Conservation (phyloP, 1,140 invertebrate species). For the Tetramorium simillimum region DNA sequence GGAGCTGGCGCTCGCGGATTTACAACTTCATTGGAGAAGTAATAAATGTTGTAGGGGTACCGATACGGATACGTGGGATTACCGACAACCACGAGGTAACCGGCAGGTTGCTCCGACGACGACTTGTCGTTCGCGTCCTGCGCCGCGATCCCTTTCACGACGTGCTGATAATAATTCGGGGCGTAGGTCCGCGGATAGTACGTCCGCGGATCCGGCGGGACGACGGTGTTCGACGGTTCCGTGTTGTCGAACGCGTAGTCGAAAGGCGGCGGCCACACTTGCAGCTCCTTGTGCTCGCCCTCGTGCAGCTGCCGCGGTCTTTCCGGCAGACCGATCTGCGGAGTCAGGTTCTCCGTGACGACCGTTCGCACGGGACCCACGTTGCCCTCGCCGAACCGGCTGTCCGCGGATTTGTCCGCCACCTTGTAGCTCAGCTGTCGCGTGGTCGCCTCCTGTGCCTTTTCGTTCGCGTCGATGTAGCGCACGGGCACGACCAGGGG, state of each 20-base stretch:
- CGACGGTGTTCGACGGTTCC: constrained; percentile 48
- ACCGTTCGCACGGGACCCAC: not conserved
- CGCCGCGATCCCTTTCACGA: not conserved
- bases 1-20: not conserved
- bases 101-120: constrained; percentile 19
- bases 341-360: constrained; percentile 46
- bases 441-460: constrained; percentile 15
- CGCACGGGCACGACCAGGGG: constrained; percentile 77
- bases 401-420: not conserved
- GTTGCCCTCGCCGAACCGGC: not conserved
- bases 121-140: constrained; percentile 16
- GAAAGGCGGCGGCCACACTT: constrained; percentile 78
- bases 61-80: not conserved
- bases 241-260: constrained; percentile 77
- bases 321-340: constrained; percentile 50
- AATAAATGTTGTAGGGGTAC: constrained; percentile 31
- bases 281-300: constrained; percentile 73
- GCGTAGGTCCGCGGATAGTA: not conserved
- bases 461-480: constrained; percentile 71
- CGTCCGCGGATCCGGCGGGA: not conserved
- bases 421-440: not conserved
- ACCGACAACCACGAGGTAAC: constrained; percentile 27
- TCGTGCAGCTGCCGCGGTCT: constrained; percentile 71
- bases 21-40: constrained; percentile 21
- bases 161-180: constrained; percentile 25